A percentile compares a stretch with the other conserved stretches of the same genome.
These are phyloP conservation scores for Luidia sarsii DNA, from an alignment of 53 echinoderm and acorn worm species.

Conservation along the genomic window DNA sequence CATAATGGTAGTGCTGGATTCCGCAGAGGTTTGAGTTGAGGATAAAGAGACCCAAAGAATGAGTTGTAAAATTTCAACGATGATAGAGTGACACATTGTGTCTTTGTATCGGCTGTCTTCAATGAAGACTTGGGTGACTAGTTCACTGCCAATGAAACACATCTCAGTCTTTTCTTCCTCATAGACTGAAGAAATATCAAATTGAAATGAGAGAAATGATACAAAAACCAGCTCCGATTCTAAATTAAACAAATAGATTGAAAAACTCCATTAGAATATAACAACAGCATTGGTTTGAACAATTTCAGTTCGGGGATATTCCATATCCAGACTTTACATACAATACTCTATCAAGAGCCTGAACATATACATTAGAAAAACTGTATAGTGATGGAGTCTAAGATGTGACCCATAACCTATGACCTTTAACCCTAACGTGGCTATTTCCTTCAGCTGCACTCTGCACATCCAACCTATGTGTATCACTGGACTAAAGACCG, in stretches of 20 bases:
- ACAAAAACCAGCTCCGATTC: neutral
- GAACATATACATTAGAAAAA: neutral
- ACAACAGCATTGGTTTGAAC: slow-evolving; percentile 40
- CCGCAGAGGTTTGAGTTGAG: too few relatives aligned
- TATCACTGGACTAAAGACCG: too few relatives aligned
- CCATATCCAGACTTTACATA: slow-evolving; percentile 40
- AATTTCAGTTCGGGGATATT: slow-evolving; percentile 44
- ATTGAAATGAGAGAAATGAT: slow-evolving; percentile 16
- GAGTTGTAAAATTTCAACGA: too few relatives aligned
- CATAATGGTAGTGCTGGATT: too few relatives aligned
- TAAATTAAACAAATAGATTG: slow-evolving; percentile 6
- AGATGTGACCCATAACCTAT: slow-evolving; percentile 29
- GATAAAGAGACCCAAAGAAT: too few relatives aligned
- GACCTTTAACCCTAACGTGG: slow-evolving; percentile 26
- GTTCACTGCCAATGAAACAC: too few relatives aligned
- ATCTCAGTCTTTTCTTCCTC: too few relatives aligned
- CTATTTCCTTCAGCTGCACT: slow-evolving; percentile 42
- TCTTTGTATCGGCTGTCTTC: too few relatives aligned
- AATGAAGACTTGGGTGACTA: too few relatives aligned
- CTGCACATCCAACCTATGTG: slow-evolving; percentile 18
- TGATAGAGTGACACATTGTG: too few relatives aligned
- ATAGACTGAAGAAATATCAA: too few relatives aligned
- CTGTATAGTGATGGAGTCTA: slow-evolving; percentile 1
- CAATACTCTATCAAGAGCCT: neutral
- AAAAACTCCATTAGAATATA: slow-evolving; percentile 29